Base-by-base conservation (phyloP, 2,797 vertebrate genomes). In the Hemitrygon akajei region DNA sequence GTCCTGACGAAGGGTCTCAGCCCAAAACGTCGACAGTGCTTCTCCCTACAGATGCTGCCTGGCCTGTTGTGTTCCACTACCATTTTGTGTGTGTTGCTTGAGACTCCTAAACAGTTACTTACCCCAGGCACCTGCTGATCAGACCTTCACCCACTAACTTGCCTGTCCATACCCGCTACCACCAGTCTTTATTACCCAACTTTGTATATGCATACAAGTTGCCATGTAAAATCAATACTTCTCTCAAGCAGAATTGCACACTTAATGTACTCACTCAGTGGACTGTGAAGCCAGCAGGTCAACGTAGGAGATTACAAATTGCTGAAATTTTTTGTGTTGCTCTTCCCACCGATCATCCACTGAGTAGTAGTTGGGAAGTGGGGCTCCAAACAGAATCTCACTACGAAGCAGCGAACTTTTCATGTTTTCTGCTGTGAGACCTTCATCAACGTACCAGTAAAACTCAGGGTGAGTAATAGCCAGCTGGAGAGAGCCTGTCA, bases 391-490 rank as follows among this genome's bases (percentile, higher is more conserved):
- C 95, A 99, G 98, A 95, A 99, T 98, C 95, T 99, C 98, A 0
- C 98, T 99, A 94, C 98, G 97, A 94, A 99, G 96, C 93, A 99
- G 97, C 71, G 98, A 97, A 95, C 98, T 99, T 95, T 97, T 98
- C 95, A 97, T 97, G 94, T 97, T 98, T 95, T 98, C 98, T 0
- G 97, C 98, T 0, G 98, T 98, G 80, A 99, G 96, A 0, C 96
- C 97, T 96, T 99, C 99, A 0, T 99, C 98, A 96, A 99, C 98
- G 0, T 99, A 99, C 98, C 98, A 99, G 97, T 99, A 99, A 96
- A 99, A 99, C 95, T 99, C 98, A 0, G 98, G 98, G 95, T 99
- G 99, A 75, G 98, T 99, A 97, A 99, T 99, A 94, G 99, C 98
- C 96, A 99, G 96, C 94, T 98, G 97, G 94, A 99, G 95, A 93